Evolutionary conservation across 1,140 invertebrate genomes (phyloP), one percentile per base, ranked within the genome.

Genomic region (Bombus impatiens): DNA sequence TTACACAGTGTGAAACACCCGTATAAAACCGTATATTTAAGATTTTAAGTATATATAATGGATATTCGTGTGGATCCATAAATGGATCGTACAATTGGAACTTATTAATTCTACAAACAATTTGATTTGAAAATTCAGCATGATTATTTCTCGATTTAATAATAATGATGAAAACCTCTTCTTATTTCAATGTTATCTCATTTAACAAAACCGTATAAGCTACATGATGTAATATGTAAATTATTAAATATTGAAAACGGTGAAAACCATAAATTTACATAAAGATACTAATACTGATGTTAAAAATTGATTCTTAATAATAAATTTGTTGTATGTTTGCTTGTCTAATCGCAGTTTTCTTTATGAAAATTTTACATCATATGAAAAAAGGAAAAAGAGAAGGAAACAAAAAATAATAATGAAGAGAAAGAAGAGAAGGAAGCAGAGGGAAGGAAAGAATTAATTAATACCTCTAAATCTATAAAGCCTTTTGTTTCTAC

Each of bases 151-250:
- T n/a, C 28, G 1, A n/a, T 28, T 62, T 13, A 62, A 62, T 62
- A n/a, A 28, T n/a, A 28, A n/a, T 0, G 28, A 12, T 0, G 22
- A 1, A 62, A n/a, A 13, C 12, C 28, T 53, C 1, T 12, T n/a
- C 59, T 62, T 12, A 4, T n/a, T 62, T 12, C 10, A 10, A 62
- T n/a, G 1, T 12, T 53, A 18, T 5, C 1, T 28, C 57, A 59
- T 18, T 47, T 9, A 25, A 28, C 0, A 28, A 10, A 59, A 59
- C 0, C 57, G 57, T 59, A 59, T 28, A 59, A 25, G 25, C 57
- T 28, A 59, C 44, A 47, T 5, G 15, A 47, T 59, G 10, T 28
- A 59, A 12, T 59, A 59, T 59, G 47, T 18, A 47, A 59, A 59
- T 59, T 8, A 59, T 59, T 59, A 59, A 59, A 59, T 59, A 12